Evolutionary conservation across 2,113 vertebrate genomes (phyloP), one percentile per base, ranked within the genome.

Genomic region (Dolichallabes microphthalmus): DNA sequence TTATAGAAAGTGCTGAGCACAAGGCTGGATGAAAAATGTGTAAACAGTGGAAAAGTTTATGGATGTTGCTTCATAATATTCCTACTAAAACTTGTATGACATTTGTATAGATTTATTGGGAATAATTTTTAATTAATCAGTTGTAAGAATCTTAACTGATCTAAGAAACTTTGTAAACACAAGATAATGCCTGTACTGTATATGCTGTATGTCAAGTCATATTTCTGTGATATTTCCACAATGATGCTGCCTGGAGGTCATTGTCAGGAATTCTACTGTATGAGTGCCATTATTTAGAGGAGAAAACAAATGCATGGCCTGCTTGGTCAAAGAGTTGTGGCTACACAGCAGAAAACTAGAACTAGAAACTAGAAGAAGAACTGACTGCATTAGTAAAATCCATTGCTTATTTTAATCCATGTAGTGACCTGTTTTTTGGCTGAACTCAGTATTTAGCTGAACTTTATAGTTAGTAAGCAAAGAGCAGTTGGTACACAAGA

Each of bases 11-110:
- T 80, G 87, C 80, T 91, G 90, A 91, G 89, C 88, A 89, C 90
- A 89, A 58, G 87, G 85, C 88, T 82, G 69, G 80, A 91, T 88
- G 90, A 89, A 84, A 88, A 88, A 90, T 88, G 89, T 90, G 78
- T 89, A 81, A 86, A 86, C 45, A 90, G 88, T 27, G 87, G 89
- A 27, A 88, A 89, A 85, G 88, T 83, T 73, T 90, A 84, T 61
- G 30, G 50, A 74, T 73, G 69, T 17, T 53, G 55, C 7, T 60
- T 73, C 30, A 17, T 45, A 52, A 61, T 11, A 25, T 83, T 57
- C 25, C 4, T 64, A 55, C 35, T 20, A 10, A 75, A 74, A 74
- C 68, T 27, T 83, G 60, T 74, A n/a, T 11, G 10, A 12, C 74
- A 74, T 83, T 69, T 27, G 14, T 15, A 19, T 14, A 71, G 17